Percentiles rank a stretch among this genome's conserved stretches.
phyloP scores from a whole-genome alignment of 2,113 vertebrate species.

The Gadus chalcogrammus region DNA sequence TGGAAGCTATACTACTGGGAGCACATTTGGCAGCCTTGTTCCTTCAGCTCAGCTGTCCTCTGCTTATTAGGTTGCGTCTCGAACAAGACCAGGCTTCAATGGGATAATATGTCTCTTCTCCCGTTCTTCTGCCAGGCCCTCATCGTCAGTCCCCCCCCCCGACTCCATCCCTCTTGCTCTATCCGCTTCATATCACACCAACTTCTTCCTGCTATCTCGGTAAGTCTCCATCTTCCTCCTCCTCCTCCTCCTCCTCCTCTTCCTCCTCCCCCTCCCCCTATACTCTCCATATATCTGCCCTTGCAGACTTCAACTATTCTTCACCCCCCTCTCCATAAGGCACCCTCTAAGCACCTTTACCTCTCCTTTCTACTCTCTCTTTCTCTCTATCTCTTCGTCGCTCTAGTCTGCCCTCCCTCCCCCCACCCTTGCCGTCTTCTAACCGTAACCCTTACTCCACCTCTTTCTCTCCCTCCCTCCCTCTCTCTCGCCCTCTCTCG shows the following conservation, averaged over 20 bases:
- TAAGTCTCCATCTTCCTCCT: no score
- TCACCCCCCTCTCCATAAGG: not conserved
- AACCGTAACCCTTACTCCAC: not conserved
- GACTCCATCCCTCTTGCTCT: constrained; percentile 16
- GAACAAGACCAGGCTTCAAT: constrained; percentile 29
- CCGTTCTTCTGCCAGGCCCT: not conserved
- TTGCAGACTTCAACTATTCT: not conserved
- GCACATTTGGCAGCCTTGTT: constrained; percentile 31
- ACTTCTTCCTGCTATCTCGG: no score
- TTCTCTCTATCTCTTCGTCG: constrained; percentile 17
- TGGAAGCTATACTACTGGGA: constrained; percentile 51
- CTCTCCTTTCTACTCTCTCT: constrained; percentile 13
- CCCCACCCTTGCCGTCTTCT: no score
- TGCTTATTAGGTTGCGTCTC: constrained; percentile 50
- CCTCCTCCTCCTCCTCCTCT: no score
- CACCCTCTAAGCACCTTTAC: constrained; percentile 4
- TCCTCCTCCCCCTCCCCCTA: no score
- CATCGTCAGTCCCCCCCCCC: not conserved
- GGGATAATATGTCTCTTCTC: constrained; percentile 32
- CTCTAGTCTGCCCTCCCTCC: constrained; percentile 9
- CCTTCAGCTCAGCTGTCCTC: constrained; percentile 46
- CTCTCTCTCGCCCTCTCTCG: not conserved
- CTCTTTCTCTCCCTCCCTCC: not conserved
- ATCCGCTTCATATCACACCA: no score
- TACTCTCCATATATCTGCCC: no score